Conservation (phyloP, 2,888 invertebrate species). For the Hemithea aestivaria region DNA sequence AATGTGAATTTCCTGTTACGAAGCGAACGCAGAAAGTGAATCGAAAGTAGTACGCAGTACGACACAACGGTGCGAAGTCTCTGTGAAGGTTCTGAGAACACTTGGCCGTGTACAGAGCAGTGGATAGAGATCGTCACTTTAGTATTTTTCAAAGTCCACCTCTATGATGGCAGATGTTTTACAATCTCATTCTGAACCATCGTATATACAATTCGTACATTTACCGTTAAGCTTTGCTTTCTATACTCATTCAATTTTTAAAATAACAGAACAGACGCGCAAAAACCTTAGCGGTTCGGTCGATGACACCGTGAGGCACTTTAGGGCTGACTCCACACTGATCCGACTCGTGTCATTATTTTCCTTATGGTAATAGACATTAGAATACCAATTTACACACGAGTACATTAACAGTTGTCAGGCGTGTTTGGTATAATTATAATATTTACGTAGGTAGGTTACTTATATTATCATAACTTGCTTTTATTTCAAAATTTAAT, state of each 20-base stretch:
- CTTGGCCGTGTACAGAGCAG: slow-evolving; percentile 8
- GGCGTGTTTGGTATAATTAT: background rate
- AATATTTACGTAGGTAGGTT: too few species aligned
- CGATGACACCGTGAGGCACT: slow-evolving; percentile 73
- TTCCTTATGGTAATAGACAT: slow-evolving; percentile 28
- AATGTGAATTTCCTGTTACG: slow-evolving; percentile 12
- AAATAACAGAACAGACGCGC: slow-evolving; percentile 71
- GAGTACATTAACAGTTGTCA: background rate
- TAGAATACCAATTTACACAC: slow-evolving; percentile 15
- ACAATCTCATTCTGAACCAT: slow-evolving; percentile 30
- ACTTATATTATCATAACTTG: too few species aligned
- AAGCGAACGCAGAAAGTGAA: slow-evolving; percentile 15
- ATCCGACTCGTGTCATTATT: slow-evolving; percentile 50
- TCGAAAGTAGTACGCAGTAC: slow-evolving; percentile 17
- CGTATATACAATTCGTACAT: slow-evolving; percentile 41
- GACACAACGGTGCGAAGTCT: slow-evolving; percentile 6
- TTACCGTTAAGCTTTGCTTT: slow-evolving; percentile 58
- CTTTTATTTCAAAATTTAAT: too few species aligned
- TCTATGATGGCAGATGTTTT: slow-evolving; percentile 19
- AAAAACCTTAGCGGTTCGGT: slow-evolving; percentile 71
- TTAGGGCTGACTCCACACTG: slow-evolving; percentile 70
- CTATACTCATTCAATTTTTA: slow-evolving; percentile 73
- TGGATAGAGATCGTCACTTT: slow-evolving; percentile 3
- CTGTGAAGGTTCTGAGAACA: slow-evolving; percentile 6
- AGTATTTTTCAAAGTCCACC: slow-evolving; percentile 12